A percentile compares a stretch with the other conserved stretches of the same genome.
Evolutionary conservation across 1,140 invertebrate genomes (phyloP).

Genomic region (Cotesia vestalis): DNA sequence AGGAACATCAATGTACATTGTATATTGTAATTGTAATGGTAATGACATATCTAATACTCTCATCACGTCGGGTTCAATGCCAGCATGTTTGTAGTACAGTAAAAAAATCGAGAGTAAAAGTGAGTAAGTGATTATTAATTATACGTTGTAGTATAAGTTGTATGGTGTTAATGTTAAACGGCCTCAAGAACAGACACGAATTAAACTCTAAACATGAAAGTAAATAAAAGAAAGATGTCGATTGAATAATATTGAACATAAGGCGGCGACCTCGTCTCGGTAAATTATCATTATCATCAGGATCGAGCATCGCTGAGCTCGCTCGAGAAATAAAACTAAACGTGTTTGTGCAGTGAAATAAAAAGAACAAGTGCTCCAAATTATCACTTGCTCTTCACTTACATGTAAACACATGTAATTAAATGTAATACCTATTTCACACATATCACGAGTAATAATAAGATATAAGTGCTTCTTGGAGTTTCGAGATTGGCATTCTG

Average conservation of each 20-base stretch:
- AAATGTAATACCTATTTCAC: background rate
- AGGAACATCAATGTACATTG: background rate
- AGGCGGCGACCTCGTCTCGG: slow-evolving; percentile 14
- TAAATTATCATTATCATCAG: slow-evolving; percentile 13
- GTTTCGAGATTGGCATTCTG: background rate
- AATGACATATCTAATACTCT: background rate
- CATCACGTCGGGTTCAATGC: slow-evolving; percentile 11
- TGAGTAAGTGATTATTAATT: slow-evolving; percentile 4
- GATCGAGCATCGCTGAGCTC: background rate
- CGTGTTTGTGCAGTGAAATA: background rate
- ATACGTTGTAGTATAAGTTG: too few relatives aligned
- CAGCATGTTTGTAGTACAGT: background rate
- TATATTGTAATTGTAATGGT: too few relatives aligned
- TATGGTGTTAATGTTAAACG: too few relatives aligned
- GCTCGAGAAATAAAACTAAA: background rate
- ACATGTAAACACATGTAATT: background rate
- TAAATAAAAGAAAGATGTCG: slow-evolving; percentile 14
- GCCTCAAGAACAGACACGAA: too few relatives aligned
- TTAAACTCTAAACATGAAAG: too few relatives aligned
- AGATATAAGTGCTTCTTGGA: background rate
- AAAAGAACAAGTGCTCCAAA: background rate
- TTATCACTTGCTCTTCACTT: slow-evolving; percentile 6
- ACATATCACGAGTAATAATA: slow-evolving; percentile 5
- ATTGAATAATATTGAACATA: background rate
- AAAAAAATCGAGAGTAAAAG: slow-evolving; percentile 18